These are phyloP conservation scores for Chaenogobius annularis DNA, from an alignment of 2,113 vertebrate genomes.

Conservation along the genomic window DNA sequence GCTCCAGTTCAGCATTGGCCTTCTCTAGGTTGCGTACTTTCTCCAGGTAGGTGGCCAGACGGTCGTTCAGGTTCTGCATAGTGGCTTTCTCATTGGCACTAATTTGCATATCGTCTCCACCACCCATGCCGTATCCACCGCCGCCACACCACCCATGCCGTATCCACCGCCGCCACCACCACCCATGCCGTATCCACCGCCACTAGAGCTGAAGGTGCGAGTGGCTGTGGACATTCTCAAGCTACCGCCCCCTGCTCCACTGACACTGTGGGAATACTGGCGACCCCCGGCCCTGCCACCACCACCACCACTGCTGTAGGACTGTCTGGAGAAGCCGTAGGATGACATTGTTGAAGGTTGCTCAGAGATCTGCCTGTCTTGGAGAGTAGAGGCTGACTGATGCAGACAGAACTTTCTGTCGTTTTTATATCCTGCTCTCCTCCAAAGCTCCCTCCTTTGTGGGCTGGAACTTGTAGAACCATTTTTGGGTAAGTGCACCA, in stretches of 20 bases:
- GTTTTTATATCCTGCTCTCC: constrained; percentile 63
- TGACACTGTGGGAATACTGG: constrained; percentile 46
- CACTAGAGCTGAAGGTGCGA: not conserved
- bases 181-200: constrained; percentile 1
- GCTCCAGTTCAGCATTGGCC: constrained; percentile 83
- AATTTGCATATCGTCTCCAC: constrained; percentile 48
- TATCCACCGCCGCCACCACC: not conserved
- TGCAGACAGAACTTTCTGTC: constrained; percentile 22
- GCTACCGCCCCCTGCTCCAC: constrained; percentile 46
- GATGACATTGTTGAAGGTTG: constrained; percentile 32
- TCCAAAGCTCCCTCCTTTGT: constrained; percentile 22
- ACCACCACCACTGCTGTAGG: not conserved
- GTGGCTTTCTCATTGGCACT: constrained; percentile 85
- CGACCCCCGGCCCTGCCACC: not conserved
- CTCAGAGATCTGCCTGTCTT: constrained; percentile 41
- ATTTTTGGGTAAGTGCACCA: constrained; percentile 34
- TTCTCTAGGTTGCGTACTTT: constrained; percentile 84
- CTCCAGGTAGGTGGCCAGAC: constrained; percentile 87
- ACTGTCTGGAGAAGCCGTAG: not conserved
- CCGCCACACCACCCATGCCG: constrained; percentile 5
- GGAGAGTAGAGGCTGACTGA: constrained; percentile 48
- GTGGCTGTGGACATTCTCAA: constrained; percentile 52
- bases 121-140: constrained; percentile 1
- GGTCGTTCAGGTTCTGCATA: constrained; percentile 93
- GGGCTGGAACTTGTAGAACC: constrained; percentile 28